Percentiles rank a stretch among this genome's conserved stretches.
Evolutionary conservation across 2,888 invertebrate species (phyloP).

Genomic region (Agonopterix heracliana): DNA sequence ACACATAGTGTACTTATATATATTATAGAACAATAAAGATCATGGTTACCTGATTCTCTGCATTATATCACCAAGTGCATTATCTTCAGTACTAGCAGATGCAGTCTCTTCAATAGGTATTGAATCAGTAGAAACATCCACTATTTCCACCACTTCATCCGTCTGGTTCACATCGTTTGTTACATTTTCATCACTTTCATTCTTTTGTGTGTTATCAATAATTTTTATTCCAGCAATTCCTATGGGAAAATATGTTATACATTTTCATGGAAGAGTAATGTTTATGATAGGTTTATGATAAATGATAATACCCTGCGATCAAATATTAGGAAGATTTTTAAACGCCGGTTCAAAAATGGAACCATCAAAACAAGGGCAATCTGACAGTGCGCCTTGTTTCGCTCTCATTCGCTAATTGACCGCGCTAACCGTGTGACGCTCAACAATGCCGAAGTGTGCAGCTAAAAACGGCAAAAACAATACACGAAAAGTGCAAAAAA

Average conservation of each 20-base stretch:
- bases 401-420: too few species aligned
- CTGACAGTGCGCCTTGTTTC: too few species aligned
- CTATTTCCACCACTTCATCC: background rate
- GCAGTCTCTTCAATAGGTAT: constrained; percentile 16
- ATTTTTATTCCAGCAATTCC: constrained; percentile 58
- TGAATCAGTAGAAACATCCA: constrained; percentile 20
- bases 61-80: constrained; percentile 21
- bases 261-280: too few species aligned
- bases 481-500: too few species aligned
- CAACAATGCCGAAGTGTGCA: too few species aligned
- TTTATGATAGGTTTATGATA: too few species aligned
- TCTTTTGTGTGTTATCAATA: constrained; percentile 32
- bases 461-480: too few species aligned
- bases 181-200: constrained; percentile 14
- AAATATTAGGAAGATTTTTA: too few species aligned
- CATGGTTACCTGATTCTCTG: constrained; percentile 14
- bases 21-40: background rate
- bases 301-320: too few species aligned
- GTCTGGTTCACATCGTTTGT: constrained; percentile 3
- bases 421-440: too few species aligned
- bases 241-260: constrained; percentile 18
- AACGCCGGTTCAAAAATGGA: too few species aligned
- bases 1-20: background rate
- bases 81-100: constrained; percentile 11
- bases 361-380: too few species aligned